A percentile compares a stretch with the other conserved stretches of the same genome.
These are phyloP conservation scores for Hymenochirus boettgeri DNA, from an alignment of 2,113 vertebrate species.

Conservation along the genomic window DNA sequence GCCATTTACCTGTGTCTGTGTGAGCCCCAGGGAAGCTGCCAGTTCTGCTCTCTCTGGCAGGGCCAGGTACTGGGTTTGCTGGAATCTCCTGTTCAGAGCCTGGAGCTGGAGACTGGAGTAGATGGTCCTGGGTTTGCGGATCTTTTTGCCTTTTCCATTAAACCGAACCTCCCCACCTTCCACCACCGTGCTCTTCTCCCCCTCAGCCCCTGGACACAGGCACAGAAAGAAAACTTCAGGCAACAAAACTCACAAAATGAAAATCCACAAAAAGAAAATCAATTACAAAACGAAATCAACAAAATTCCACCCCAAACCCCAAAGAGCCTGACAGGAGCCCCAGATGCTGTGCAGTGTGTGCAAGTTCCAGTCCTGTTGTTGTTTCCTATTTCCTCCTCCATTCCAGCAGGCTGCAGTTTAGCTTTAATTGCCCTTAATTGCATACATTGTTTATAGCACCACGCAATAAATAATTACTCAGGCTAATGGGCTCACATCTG, in stretches of 20 bases:
- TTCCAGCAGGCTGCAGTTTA: slow-evolving; percentile 81
- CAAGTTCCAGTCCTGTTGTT: slow-evolving; percentile 80
- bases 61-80: slow-evolving; percentile 97
- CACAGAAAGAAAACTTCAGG: slow-evolving; percentile 37
- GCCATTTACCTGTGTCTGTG: slow-evolving; percentile 92
- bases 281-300: neutral
- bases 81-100: slow-evolving; percentile 94
- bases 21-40: slow-evolving; percentile 94
- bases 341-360: slow-evolving; percentile 48
- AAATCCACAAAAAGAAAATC: neutral
- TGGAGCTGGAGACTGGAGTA: slow-evolving; percentile 98
- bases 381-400: slow-evolving; percentile 8
- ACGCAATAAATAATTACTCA: slow-evolving; percentile 99
- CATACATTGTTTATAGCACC: slow-evolving; percentile 98
- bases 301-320: neutral
- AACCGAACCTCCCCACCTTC: slow-evolving; percentile 97
- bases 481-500: slow-evolving; percentile 92
- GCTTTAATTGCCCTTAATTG: slow-evolving; percentile 99
- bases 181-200: slow-evolving; percentile 96
- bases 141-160: slow-evolving; percentile 98
- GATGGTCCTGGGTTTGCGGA: slow-evolving; percentile 97
- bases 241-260: slow-evolving; percentile 27
- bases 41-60: slow-evolving; percentile 95
- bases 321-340: slow-evolving; percentile 57
- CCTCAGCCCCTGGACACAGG: slow-evolving; percentile 67